Evolutionary conservation across 2,888 invertebrate species (phyloP).

Genomic region (Patella ulyssiponensis): DNA sequence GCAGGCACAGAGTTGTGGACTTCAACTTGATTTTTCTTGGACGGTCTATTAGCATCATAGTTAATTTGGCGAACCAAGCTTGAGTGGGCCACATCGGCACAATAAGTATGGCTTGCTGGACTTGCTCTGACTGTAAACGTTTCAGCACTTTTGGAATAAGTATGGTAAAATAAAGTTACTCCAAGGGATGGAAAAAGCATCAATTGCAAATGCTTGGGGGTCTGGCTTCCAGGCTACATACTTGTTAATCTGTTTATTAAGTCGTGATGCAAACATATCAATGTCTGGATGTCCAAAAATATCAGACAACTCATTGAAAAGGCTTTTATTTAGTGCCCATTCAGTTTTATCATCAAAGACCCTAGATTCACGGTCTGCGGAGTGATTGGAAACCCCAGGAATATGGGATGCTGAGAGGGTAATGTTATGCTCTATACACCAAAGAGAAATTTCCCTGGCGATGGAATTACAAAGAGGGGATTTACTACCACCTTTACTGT

Average conservation of each 20-base stretch:
- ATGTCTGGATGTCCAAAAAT: background rate
- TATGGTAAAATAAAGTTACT: slow-evolving; percentile 17
- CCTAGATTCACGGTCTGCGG: slow-evolving; percentile 12
- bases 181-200: slow-evolving; percentile 27
- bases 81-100: slow-evolving; percentile 30
- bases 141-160: slow-evolving; percentile 22
- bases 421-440: slow-evolving; percentile 16
- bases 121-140: slow-evolving; percentile 22
- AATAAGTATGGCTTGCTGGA: slow-evolving; percentile 17
- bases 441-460: slow-evolving; percentile 12
- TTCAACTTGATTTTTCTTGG: background rate
- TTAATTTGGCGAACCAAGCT: slow-evolving; percentile 27
- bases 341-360: slow-evolving; percentile 18
- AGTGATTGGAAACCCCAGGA: background rate
- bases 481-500: slow-evolving; percentile 18
- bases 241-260: background rate
- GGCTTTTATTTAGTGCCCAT: slow-evolving; percentile 17
- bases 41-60: slow-evolving; percentile 11
- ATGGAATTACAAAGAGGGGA: slow-evolving; percentile 18
- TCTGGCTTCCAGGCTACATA: slow-evolving; percentile 15
- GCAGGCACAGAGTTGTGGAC: background rate
- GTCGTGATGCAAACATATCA: background rate
- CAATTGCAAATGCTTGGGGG: slow-evolving; percentile 24
- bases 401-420: slow-evolving; percentile 11
- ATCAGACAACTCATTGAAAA: background rate